Percentiles rank a stretch among this genome's conserved stretches.
These are phyloP conservation scores for Cepaea hortensis DNA, from an alignment of 2,888 invertebrate species.

Conservation along the genomic window DNA sequence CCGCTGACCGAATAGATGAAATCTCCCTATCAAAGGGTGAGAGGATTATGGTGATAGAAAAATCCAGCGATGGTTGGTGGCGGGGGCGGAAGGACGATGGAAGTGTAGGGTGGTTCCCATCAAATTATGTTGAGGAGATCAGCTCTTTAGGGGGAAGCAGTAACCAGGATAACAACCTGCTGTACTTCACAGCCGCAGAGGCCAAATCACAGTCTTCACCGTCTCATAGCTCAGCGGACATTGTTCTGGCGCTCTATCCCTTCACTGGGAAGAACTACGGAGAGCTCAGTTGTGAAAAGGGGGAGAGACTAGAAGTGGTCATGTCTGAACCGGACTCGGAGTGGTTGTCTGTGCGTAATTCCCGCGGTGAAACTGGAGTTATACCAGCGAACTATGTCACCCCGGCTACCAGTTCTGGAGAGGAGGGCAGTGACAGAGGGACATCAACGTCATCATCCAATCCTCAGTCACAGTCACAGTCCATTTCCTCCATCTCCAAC, in stretches of 20 bases:
- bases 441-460: conserved; percentile 66
- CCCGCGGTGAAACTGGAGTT: conserved; percentile 92
- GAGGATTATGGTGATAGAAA: conserved; percentile 93
- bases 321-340: conserved; percentile 97
- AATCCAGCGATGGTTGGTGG: conserved; percentile 99
- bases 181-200: conserved; percentile 68
- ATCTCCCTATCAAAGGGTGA: conserved; percentile 95
- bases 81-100: conserved; percentile 81
- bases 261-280: conserved; percentile 87
- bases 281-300: conserved; percentile 96
- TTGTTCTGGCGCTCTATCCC: conserved; percentile 92
- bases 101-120: conserved; percentile 94
- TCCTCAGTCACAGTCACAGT: conserved; percentile 74
- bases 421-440: conserved; percentile 63
- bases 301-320: conserved; percentile 94
- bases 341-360: conserved; percentile 97
- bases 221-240: conserved; percentile 79
- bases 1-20: conserved; percentile 96
- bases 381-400: conserved; percentile 84
- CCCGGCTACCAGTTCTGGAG: conserved; percentile 69
- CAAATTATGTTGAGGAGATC: conserved; percentile 88
- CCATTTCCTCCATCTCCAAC: conserved; percentile 72
- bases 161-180: conserved; percentile 22
- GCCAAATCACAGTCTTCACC: conserved; percentile 51
- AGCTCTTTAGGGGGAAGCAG: conserved; percentile 38